Percentiles rank a stretch among this genome's conserved stretches.
Evolutionary conservation across 2,888 invertebrate species (phyloP).

Genomic region (Branchellion lobata): DNA sequence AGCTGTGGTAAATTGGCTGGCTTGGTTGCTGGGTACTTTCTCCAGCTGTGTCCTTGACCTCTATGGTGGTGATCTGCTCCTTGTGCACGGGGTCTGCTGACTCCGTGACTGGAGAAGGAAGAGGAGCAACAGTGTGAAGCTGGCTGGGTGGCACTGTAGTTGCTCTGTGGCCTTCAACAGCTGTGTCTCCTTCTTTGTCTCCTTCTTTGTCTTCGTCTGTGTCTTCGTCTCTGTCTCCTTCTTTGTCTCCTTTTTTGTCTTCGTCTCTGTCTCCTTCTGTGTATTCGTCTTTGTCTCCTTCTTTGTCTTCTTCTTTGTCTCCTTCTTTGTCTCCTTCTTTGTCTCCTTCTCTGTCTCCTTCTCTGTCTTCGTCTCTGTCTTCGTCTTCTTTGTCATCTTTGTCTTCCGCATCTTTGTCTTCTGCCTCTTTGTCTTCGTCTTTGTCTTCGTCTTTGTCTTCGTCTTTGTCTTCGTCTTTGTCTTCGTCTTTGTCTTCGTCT

Average conservation of each 20-base stretch:
- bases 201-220: not conserved
- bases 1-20: not conserved
- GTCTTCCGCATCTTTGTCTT: not conserved
- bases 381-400: not conserved
- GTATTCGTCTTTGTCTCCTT: not conserved
- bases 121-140: too few species aligned
- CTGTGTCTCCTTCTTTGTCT: not conserved
- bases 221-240: not conserved
- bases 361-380: slow-evolving; percentile 8
- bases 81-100: too few species aligned
- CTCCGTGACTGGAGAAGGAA: too few species aligned
- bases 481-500: not conserved
- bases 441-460: not conserved
- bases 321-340: not conserved
- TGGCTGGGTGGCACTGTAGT: not conserved
- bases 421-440: not conserved
- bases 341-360: not conserved
- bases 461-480: not conserved
- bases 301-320: not conserved
- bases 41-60: not conserved
- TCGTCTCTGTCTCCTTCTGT: not conserved
- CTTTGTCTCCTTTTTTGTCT: not conserved
- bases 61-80: too few species aligned
- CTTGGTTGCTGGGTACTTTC: not conserved
- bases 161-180: too few species aligned